Evolutionary conservation across 2,113 vertebrate species (phyloP).

Genomic region (Cettia cetti): DNA sequence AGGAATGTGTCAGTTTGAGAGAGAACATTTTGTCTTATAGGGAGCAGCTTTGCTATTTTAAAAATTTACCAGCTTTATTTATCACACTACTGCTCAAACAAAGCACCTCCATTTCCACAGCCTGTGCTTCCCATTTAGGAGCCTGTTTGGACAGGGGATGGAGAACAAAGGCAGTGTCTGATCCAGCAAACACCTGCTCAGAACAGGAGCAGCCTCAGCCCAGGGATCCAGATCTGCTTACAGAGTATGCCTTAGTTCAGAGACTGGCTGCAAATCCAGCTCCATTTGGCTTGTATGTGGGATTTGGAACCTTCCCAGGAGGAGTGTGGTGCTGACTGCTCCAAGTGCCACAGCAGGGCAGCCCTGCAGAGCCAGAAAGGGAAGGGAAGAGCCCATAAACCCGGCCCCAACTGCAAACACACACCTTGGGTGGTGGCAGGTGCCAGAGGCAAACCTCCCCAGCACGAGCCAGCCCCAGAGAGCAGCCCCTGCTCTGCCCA

Average conservation of each 20-base stretch:
- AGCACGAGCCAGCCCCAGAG: rapidly evolving
- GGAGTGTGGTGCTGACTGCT: neutral
- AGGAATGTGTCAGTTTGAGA: neutral
- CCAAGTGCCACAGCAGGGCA: neutral
- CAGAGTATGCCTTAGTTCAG: neutral
- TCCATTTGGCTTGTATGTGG: rapidly evolving
- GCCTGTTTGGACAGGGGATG: neutral
- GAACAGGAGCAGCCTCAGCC: neutral
- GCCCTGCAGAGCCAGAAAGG: neutral
- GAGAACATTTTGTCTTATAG: neutral
- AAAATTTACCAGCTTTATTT: neutral
- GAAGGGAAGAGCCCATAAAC: neutral
- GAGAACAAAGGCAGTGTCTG: neutral
- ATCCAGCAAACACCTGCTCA: neutral
- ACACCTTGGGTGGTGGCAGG: neutral
- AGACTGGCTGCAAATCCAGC: neutral
- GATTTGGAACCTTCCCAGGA: neutral
- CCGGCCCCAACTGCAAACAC: neutral
- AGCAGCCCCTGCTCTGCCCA: neutral
- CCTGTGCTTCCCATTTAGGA: neutral
- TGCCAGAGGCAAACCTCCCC: neutral
- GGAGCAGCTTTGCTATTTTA: neutral
- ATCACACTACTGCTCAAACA: neutral
- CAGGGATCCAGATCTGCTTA: neutral
- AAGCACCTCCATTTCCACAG: neutral